These are phyloP conservation scores for Drosophila fuyamai DNA, from an alignment of 1,140 invertebrate genomes.

Conservation along the genomic window DNA sequence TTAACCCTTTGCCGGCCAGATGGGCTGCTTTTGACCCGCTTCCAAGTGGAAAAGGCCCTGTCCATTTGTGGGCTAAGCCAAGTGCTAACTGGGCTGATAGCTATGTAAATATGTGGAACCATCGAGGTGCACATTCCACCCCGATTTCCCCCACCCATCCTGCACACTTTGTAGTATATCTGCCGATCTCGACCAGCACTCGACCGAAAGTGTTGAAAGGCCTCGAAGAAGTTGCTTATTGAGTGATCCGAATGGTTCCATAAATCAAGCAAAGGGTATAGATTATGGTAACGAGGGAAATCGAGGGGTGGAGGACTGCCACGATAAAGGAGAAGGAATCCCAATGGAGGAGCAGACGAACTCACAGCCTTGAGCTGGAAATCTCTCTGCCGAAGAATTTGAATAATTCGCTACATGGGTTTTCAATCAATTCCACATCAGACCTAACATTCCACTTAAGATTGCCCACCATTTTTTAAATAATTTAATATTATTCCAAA, in stretches of 20 bases:
- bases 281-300: conserved; percentile 19
- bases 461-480: background rate
- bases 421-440: conserved; percentile 10
- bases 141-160: background rate
- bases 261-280: conserved; percentile 48
- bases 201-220: conserved; percentile 24
- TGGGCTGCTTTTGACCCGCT: conserved; percentile 2
- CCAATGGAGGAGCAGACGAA: background rate
- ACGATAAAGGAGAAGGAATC: conserved; percentile 19
- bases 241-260: conserved; percentile 52
- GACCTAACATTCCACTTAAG: background rate
- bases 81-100: conserved; percentile 45
- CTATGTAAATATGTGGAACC: conserved; percentile 43
- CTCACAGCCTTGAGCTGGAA: conserved; percentile 8
- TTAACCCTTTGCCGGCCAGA: conserved; percentile 7
- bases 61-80: conserved; percentile 25
- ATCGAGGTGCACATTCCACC: conserved; percentile 5
- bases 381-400: background rate
- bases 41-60: background rate
- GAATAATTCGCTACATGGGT: conserved; percentile 15
- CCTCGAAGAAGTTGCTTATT: conserved; percentile 34
- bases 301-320: background rate
- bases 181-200: conserved; percentile 6
- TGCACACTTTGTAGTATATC: background rate
- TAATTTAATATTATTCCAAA: background rate